Conservation (phyloP, 2,797 vertebrate species). For the Sparus aurata region DNA sequence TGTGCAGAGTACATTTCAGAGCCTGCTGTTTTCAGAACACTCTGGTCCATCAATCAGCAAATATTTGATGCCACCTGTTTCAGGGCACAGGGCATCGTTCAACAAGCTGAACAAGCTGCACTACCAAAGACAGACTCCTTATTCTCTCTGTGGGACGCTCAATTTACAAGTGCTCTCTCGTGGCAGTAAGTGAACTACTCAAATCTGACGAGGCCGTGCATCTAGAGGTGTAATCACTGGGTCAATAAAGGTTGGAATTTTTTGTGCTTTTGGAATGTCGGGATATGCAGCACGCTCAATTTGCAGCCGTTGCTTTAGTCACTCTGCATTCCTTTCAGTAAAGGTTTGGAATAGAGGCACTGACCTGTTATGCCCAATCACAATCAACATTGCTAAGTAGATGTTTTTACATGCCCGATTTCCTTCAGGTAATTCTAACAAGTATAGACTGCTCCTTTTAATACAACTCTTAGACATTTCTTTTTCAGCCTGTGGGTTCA, state of each 20-base stretch:
- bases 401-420: not conserved
- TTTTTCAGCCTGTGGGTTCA: not conserved
- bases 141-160: not conserved
- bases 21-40: not conserved
- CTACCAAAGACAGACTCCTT: not conserved
- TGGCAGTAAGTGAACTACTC: not conserved
- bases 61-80: slow-evolving; percentile 17
- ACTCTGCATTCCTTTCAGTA: not conserved
- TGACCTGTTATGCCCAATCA: not conserved
- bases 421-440: not conserved
- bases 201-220: not conserved
- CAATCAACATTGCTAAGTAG: not conserved
- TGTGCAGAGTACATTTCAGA: not conserved
- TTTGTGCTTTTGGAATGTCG: too few relatives aligned
- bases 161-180: not conserved
- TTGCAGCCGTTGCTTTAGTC: too few relatives aligned
- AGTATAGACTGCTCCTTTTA: not conserved
- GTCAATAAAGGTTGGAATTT: not conserved
- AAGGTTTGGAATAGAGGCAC: not conserved
- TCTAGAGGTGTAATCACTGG: not conserved
- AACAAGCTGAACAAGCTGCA: slow-evolving; percentile 10
- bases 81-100: not conserved
- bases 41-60: not conserved
- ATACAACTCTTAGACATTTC: not conserved
- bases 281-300: too few relatives aligned